A percentile compares a stretch with the other conserved stretches of the same genome.
Evolutionary conservation across 2,888 invertebrate genomes (phyloP).

Genomic region (Drosophila lacicola): DNA sequence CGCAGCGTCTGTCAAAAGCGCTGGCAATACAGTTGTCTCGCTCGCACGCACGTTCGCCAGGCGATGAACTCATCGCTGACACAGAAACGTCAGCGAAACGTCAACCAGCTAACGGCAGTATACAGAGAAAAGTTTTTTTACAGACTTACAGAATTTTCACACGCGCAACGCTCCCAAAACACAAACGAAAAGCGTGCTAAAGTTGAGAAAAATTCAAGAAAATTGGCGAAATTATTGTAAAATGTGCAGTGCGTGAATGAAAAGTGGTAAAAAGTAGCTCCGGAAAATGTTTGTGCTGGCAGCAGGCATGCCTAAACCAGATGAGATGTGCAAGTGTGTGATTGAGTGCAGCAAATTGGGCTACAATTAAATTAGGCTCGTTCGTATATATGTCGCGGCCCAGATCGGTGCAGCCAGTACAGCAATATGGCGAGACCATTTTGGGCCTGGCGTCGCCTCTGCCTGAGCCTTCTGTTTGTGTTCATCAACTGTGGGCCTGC

Average conservation of each 20-base stretch:
- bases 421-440: constrained; percentile 62
- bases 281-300: constrained; percentile 35
- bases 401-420: constrained; percentile 46
- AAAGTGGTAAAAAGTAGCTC: constrained; percentile 10
- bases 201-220: constrained; percentile 3
- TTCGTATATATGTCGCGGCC: constrained; percentile 70
- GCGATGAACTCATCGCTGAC: constrained; percentile 64
- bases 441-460: constrained; percentile 69
- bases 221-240: constrained; percentile 9
- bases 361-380: constrained; percentile 40
- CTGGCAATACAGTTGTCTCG: constrained; percentile 23
- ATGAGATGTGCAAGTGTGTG: constrained; percentile 36
- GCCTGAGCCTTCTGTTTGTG: constrained; percentile 72
- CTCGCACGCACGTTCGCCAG: constrained; percentile 20
- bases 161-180: constrained; percentile 25
- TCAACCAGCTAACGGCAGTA: constrained; percentile 68
- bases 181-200: constrained; percentile 9
- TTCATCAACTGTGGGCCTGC: constrained; percentile 81
- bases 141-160: constrained; percentile 61
- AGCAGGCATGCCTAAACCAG: constrained; percentile 46
- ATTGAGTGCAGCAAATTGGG: constrained; percentile 48
- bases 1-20: constrained; percentile 23
- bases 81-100: constrained; percentile 74
- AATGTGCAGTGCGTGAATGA: constrained; percentile 30
- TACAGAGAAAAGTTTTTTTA: constrained; percentile 76